Evolutionary conservation across 2,888 invertebrate genomes (phyloP).

Genomic region (Lottia gigantea): DNA sequence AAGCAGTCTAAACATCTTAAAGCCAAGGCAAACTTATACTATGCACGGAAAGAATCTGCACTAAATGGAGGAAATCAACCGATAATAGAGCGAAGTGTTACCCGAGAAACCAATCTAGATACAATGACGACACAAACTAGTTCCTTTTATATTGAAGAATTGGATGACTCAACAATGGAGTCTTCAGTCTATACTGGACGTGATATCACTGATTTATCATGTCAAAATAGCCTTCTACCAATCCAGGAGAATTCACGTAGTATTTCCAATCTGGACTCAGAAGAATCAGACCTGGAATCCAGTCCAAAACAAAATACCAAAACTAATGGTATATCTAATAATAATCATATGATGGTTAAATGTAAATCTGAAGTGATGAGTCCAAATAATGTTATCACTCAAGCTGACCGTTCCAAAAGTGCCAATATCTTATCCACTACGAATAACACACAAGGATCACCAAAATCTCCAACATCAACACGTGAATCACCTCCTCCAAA

Average conservation of each 20-base stretch:
- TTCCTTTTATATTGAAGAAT: background rate
- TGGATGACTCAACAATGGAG: constrained; percentile 1
- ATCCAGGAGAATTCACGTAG: background rate
- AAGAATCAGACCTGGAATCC: background rate
- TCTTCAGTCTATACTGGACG: background rate
- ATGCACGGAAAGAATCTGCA: constrained; percentile 37
- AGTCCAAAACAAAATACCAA: background rate
- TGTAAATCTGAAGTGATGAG: constrained; percentile 11
- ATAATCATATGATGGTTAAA: constrained; percentile 12
- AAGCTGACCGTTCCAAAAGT: constrained; percentile 32
- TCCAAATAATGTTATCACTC: background rate
- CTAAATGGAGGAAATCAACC: background rate
- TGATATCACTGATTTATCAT: background rate
- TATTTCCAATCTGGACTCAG: background rate
- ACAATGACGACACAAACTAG: background rate
- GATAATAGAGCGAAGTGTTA: background rate
- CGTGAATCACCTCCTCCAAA: constrained; percentile 22
- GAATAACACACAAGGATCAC: constrained; percentile 9
- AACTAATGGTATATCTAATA: constrained; percentile 1
- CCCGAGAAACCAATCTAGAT: background rate
- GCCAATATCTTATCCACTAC: constrained; percentile 29
- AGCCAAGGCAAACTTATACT: constrained; percentile 19
- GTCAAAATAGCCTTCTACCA: constrained; percentile 3
- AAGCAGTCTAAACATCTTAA: constrained; percentile 46
- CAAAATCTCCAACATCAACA: constrained; percentile 8